A percentile compares a stretch with the other conserved stretches of the same genome.
Evolutionary conservation across 2,113 vertebrate species (phyloP).

Genomic region (Cricetomys ansorgei): DNA sequence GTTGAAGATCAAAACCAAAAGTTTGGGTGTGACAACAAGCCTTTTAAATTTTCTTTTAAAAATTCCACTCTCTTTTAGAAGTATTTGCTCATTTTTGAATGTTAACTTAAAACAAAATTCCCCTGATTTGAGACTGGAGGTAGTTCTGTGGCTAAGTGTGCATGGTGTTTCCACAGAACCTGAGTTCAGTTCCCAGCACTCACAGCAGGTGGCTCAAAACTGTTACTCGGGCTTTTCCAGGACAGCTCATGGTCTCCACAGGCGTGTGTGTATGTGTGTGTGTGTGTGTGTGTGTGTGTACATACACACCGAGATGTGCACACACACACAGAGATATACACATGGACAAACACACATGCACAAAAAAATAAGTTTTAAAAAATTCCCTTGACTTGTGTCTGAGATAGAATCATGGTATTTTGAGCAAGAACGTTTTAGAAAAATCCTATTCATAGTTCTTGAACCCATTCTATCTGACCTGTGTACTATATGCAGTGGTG

Average conservation of each 20-base stretch:
- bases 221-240: background rate
- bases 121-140: background rate
- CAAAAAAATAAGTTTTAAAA: background rate
- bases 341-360: background rate
- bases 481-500: conserved; percentile 44
- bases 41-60: background rate
- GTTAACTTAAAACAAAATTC: background rate
- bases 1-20: background rate
- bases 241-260: background rate
- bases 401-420: conserved; percentile 1
- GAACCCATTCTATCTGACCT: background rate
- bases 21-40: background rate
- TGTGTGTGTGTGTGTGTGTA: no score
- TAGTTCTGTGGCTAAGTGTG: background rate
- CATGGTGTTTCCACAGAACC: no score
- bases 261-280: no score
- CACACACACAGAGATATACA: background rate
- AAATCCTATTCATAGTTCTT: background rate
- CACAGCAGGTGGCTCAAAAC: background rate
- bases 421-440: conserved; percentile 35
- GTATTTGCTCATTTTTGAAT: background rate
- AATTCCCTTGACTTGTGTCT: background rate
- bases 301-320: accelerated
- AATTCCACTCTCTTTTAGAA: conserved; percentile 18
- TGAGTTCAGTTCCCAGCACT: background rate